Evolutionary conservation across 2,888 invertebrate genomes (phyloP), one percentile per base, ranked within the genome.

Genomic region (Plusia festucae): DNA sequence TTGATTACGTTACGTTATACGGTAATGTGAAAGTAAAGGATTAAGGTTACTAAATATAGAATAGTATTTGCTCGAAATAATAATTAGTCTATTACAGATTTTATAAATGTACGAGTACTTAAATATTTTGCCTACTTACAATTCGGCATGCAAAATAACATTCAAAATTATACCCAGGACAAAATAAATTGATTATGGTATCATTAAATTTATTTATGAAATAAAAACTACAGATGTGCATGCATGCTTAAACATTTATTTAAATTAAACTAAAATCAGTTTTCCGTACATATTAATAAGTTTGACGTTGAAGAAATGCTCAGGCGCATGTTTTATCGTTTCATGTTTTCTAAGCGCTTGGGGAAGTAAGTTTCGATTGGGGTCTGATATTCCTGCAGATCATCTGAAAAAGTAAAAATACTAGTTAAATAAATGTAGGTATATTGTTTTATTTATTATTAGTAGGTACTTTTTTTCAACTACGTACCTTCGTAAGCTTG

Each of bases 401-500:
- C 76, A 40, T 54, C 79, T 79, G 34, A 13, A 32, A 24, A 65
- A 53, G 58, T 18, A 53, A 53, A 46, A 11, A 20, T 2, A 32
- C 15, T 49, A 9, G 22, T 1, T 13, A 18, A 54, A 34, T 22
- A 24, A 32, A 16, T 16, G 24, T 24, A 24, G n/a, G n/a, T n/a
- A n/a, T n/a, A n/a, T n/a, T n/a, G n/a, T n/a, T n/a, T n/a, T n/a
- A n/a, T n/a, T n/a, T n/a, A n/a, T n/a, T n/a, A n/a, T n/a, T n/a
- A n/a, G n/a, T n/a, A n/a, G n/a, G n/a, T n/a, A n/a, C n/a, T n/a
- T n/a, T n/a, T n/a, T n/a, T n/a, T n/a, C n/a, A n/a, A n/a, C n/a
- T n/a, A n/a, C n/a, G n/a, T 83, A 91, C 92, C 90, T 81, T 82
- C 85, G 70, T 89, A 90, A 27, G 85, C 81, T 53, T 82, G 78